A percentile compares a stretch with the other conserved stretches of the same genome.
Evolutionary conservation across 2,113 vertebrate species (phyloP).

Genomic region (Martes martes): DNA sequence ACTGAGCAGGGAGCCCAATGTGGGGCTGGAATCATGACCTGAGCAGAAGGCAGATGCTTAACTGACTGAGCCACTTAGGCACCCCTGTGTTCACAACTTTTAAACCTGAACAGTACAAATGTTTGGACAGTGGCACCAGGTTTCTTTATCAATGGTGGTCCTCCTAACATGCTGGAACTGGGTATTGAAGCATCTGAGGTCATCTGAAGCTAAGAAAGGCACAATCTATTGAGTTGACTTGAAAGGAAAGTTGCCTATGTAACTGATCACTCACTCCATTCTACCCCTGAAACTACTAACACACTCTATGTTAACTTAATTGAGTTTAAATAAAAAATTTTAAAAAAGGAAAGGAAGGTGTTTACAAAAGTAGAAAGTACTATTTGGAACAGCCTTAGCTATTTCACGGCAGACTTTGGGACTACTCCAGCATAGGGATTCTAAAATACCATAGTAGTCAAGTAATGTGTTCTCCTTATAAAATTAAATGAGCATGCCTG

Average conservation of each 20-base stretch:
- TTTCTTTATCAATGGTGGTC: background rate
- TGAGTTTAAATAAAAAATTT: background rate
- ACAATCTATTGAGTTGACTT: background rate
- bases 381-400: constrained; percentile 29
- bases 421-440: background rate
- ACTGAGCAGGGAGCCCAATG: background rate
- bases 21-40: background rate
- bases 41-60: background rate
- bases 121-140: background rate
- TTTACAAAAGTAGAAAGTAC: background rate
- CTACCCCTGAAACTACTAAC: background rate
- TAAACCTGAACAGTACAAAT: background rate
- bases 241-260: background rate
- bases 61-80: background rate
- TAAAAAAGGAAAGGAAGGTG: background rate
- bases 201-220: background rate
- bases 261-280: background rate
- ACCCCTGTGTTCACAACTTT: background rate
- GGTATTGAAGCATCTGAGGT: background rate
- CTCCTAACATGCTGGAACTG: background rate
- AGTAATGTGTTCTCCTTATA: background rate
- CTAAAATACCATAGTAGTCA: background rate
- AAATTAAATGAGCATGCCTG: constrained; percentile 10
- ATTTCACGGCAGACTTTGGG: background rate
- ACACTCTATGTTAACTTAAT: background rate